Base-by-base conservation (phyloP, 2,888 invertebrate species). In the Doris montereyensis region DNA sequence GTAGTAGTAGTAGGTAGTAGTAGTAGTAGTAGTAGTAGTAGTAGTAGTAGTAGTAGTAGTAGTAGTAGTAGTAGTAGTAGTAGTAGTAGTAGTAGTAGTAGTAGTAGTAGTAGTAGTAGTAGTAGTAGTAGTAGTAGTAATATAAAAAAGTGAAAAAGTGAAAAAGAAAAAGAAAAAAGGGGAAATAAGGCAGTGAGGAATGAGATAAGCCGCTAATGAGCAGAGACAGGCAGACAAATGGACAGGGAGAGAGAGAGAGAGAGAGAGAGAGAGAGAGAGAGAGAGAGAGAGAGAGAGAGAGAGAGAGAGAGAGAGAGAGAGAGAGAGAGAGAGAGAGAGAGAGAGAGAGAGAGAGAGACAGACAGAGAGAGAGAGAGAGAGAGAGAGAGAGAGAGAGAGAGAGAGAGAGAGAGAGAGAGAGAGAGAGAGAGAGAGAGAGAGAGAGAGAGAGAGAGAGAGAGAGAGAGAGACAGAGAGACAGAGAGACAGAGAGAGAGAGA, bases 41-140 rank as follows among this genome's bases (percentile, higher is more conserved):
- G 77, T 73, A 32, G 80, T 67, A 72, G 81, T 65, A 68, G 77
- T 58, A 30, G 80, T 24, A 65, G 76, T 65, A 57, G 68, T 28
- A 52, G 68, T 28, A 68, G 76, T 52, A 68, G 76, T 68, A 30
- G 76, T 76, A 68, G 76, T 68, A 41, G 76, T 52, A 79, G 76
- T 81, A 78, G 78, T 72, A 82, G 81, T 57, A 62, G 79, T 71
- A 58, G 81, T 34, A 72, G 81, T 57, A 72, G 81, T 24, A 73
- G 82, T 76, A 71, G 79, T 74, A 76, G 81, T 57, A 73, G 76
- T 79, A 78, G 76, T 62, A 62, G 62, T 62, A 57, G 68, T 28
- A 52, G 76, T 52, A 68, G 76, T 52, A 68, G 76, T 68, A 30
- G 76, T 76, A 68, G 76, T 68, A 41, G 76, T 52, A 79, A 72